phyloP scores from a whole-genome alignment of 2,888 invertebrate species.

The Drosophila hamatofila region DNA sequence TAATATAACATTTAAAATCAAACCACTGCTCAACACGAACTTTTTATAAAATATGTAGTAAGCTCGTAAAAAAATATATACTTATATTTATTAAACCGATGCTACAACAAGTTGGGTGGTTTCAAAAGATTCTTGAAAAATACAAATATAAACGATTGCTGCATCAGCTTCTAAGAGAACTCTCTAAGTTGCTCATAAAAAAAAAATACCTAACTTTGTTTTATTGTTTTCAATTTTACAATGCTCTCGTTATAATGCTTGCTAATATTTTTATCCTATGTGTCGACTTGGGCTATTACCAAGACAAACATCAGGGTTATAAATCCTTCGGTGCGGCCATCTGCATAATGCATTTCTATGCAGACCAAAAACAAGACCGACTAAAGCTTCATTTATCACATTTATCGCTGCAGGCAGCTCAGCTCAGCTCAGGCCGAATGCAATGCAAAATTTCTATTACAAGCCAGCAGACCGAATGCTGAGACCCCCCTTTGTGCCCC shows the following conservation, averaged over 20 bases:
- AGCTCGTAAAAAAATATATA: too few relatives aligned
- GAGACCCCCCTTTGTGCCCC: background rate
- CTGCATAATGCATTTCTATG: constrained; percentile 75
- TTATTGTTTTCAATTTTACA: background rate
- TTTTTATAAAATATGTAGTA: too few relatives aligned
- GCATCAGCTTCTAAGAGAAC: background rate
- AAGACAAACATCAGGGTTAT: constrained; percentile 68
- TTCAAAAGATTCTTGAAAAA: background rate
- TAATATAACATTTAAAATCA: too few relatives aligned
- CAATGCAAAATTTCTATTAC: constrained; percentile 79
- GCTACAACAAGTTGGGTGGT: too few relatives aligned
- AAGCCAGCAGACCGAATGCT: constrained; percentile 47
- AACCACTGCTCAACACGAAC: too few relatives aligned
- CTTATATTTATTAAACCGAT: too few relatives aligned
- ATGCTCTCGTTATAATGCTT: constrained; percentile 27
- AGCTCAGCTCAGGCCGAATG: constrained; percentile 42
- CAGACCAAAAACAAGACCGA: constrained; percentile 65
- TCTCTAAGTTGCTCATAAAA: background rate
- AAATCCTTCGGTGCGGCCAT: constrained; percentile 68
- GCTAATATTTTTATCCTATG: constrained; percentile 62
- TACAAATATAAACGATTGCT: background rate
- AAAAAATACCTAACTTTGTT: background rate
- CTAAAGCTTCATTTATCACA: constrained; percentile 72
- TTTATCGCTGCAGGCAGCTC: constrained; percentile 73
- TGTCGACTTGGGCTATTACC: constrained; percentile 72